These are phyloP conservation scores for Hybognathus amarus DNA, from an alignment of 2,797 vertebrate species.

Conservation along the genomic window DNA sequence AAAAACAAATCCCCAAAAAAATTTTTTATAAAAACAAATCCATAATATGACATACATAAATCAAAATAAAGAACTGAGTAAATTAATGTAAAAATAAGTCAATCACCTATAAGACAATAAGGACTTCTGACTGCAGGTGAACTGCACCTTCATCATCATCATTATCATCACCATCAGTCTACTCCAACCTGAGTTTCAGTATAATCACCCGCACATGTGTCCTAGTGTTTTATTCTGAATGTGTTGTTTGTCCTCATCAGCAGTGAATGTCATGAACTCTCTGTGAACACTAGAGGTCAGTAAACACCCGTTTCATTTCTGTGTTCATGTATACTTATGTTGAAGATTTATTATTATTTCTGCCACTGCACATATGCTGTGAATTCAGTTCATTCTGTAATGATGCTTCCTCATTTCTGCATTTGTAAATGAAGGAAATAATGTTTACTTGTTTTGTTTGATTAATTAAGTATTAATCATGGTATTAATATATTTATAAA, in stretches of 20 bases:
- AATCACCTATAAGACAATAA: background rate
- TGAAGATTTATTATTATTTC: background rate
- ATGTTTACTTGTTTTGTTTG: background rate
- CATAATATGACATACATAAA: background rate
- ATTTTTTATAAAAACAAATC: too few species aligned
- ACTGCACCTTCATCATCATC: too few species aligned
- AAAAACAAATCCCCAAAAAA: too few species aligned
- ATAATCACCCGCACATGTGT: background rate
- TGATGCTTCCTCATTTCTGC: background rate
- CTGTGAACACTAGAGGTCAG: background rate
- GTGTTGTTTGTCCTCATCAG: background rate
- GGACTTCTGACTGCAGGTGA: constrained; percentile 3
- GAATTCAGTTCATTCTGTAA: background rate
- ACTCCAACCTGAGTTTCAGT: too few species aligned
- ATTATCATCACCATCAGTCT: background rate
- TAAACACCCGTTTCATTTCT: background rate
- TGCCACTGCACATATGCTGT: background rate
- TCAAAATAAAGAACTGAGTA: background rate
- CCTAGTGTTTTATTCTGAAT: background rate
- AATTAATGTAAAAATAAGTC: background rate
- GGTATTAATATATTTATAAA: too few species aligned
- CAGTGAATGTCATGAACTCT: background rate
- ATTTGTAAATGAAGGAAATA: background rate
- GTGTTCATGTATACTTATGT: background rate
- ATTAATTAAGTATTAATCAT: too few species aligned